Base-by-base conservation (phyloP, 2,888 invertebrate species). In the Drosophila fulvimacula region DNA sequence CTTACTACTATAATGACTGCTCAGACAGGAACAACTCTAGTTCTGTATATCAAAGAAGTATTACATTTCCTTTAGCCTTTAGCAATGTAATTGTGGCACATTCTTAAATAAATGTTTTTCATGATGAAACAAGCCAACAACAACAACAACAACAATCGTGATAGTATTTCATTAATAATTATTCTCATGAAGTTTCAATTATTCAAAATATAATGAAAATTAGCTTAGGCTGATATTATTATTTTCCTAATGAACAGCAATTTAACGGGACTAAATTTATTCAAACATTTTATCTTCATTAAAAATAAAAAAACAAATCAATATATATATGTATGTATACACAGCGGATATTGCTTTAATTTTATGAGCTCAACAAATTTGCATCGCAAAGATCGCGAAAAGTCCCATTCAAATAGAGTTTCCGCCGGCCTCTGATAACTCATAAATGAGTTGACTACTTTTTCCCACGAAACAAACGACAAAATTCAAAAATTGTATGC, bases 391-490 rank as follows among this genome's bases (percentile, higher is more conserved):
- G 49, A 48, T 80, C 57, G 69, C 73, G 51, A 67, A 65, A 64
- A 66, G 30, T 63, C 19, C 9, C 34, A 49, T 57, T 17, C 38
- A 52, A 58, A 58, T 59, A 58, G 46, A 51, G 64, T 79, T 79
- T 82, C 85, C 79, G 87, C 73, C 72, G 81, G 65, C 3, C 17
- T 36, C 52, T 67, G 61, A 72, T 73, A 80, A 73, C 52, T 77
- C 69, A 76, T 70, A 67, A 64, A 68, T 62, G 59, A 44, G 27
- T 30, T 69, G 48, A 52, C 44, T 21, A 55, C 36, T 64, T 79
- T 86, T 84, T 84, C 83, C 88, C 83, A 84, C 88, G 83, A 80
- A 59, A 55, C 62, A 56, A 84, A 53, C 79, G 71, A 77, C 84
- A 75, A 86, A 62, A 69, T 52, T 73, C 56, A 76, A 77, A 84